Base-by-base conservation (phyloP, 1,140 invertebrate species). In the Plectrocnemia conspersa region DNA sequence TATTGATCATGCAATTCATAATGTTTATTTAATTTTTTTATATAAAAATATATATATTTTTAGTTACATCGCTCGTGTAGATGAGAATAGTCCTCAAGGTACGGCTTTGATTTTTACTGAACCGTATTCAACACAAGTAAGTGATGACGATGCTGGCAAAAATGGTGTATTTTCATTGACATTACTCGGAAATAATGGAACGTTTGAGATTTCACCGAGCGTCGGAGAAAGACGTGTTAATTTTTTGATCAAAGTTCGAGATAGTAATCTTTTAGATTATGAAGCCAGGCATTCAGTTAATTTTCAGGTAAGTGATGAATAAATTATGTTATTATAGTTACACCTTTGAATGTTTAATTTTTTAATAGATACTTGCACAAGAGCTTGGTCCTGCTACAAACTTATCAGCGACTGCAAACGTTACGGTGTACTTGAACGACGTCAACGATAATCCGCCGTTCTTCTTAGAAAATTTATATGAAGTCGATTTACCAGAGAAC, bases 371-470 rank as follows among this genome's bases (percentile, higher is more conserved):
- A 50, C 71, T 88, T 25, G 90, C 88, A 19, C 82, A 85, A 74
- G 88, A 92, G 70, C 69, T 90, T 25, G 84, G 83, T 25, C 81
- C 85, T 48, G 80, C 78, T 36, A 86, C 81, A 7, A 87, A 88
- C 70, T 72, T 86, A 36, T 85, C 87, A 15, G 79, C 82, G 1
- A 78, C 75, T 29, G 83, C 85, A 0, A 82, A 85, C 52, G 82
- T 93, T 0, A 85, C 82, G 0, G 84, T 96, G 1, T 83, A 86
- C 64, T 71, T 97, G 13, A 80, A 85, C 52, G 93, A 97, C 68
- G 77, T 89, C 2, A 97, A 97, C 65, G 94, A 97, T 65, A 93
- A 95, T 71, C 72, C 82, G 3, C 93, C 93, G 0, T 74, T 83
- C 42, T 97, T 97, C 67, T 71, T 81, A 6, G 75, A 85, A 57